Percentiles rank a stretch among this genome's conserved stretches.
Evolutionary conservation across 92 coral and sea anemone genomes (phyloP).

Genomic region (Metridium senile): DNA sequence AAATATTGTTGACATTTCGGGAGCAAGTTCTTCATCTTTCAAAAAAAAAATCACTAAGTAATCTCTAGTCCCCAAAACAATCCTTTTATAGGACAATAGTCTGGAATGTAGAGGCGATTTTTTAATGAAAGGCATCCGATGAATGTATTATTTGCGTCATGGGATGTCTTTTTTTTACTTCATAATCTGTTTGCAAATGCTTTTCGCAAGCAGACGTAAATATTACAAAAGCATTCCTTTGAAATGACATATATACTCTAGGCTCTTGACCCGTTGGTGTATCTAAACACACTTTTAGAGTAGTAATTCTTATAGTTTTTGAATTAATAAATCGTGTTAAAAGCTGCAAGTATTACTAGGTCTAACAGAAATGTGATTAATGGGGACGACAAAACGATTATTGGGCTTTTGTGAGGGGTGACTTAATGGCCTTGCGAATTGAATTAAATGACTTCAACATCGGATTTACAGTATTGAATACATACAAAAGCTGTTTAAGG

Average conservation of each 20-base stretch:
- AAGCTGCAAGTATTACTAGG: background rate
- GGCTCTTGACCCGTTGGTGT: background rate
- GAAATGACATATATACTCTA: background rate
- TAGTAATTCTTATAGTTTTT: background rate
- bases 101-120: background rate
- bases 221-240: background rate
- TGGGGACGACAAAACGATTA: background rate
- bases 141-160: background rate
- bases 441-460: conserved; percentile 2
- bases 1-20: background rate
- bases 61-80: background rate
- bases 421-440: background rate
- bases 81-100: background rate
- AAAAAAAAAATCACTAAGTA: background rate
- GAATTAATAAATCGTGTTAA: background rate
- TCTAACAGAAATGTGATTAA: background rate
- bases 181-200: background rate
- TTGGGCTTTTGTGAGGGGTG: background rate
- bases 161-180: background rate
- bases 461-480: background rate
- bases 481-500: background rate
- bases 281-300: background rate
- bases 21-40: background rate
- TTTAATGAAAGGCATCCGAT: background rate
- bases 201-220: background rate